Conservation (phyloP, 2,113 vertebrate species). For the Cephalopterus ornatus region DNA sequence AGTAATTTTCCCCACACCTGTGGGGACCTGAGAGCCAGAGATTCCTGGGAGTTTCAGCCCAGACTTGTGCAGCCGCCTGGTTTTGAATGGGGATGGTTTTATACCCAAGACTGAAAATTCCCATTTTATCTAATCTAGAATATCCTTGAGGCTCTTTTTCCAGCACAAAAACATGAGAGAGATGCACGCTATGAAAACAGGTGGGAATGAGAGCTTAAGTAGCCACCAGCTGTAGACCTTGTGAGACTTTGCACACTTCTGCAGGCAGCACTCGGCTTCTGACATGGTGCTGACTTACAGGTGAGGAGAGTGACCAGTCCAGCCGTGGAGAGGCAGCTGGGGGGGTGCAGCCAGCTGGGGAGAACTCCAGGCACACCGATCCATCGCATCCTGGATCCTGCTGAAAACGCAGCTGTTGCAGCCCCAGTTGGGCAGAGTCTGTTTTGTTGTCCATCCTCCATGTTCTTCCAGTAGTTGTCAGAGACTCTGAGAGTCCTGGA, state of each 20-base stretch:
- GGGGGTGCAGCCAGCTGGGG: background rate
- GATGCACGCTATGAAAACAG: background rate
- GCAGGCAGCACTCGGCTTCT: background rate
- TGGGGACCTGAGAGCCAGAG: background rate
- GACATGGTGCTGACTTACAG: background rate
- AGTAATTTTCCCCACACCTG: background rate
- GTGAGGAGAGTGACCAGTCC: background rate
- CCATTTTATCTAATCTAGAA: background rate
- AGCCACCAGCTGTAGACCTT: background rate
- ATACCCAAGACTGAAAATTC: background rate
- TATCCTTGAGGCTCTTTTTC: background rate
- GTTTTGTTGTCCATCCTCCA: background rate
- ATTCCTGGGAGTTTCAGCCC: background rate
- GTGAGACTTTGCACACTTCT: background rate
- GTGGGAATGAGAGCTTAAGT: background rate
- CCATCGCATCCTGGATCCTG: fast-evolving
- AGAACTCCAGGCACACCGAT: background rate
- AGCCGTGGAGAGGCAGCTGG: background rate
- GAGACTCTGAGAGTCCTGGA: background rate
- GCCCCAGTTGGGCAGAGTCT: background rate
- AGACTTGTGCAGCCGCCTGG: background rate
- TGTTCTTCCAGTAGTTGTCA: background rate
- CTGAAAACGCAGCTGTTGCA: background rate
- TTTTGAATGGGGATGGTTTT: background rate
- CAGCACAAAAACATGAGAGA: background rate